A percentile compares a stretch with the other conserved stretches of the same genome.
Conservation (phyloP, 35 echinoderm and acorn worm species). For the Heliocidaris erythrogramma region DNA sequence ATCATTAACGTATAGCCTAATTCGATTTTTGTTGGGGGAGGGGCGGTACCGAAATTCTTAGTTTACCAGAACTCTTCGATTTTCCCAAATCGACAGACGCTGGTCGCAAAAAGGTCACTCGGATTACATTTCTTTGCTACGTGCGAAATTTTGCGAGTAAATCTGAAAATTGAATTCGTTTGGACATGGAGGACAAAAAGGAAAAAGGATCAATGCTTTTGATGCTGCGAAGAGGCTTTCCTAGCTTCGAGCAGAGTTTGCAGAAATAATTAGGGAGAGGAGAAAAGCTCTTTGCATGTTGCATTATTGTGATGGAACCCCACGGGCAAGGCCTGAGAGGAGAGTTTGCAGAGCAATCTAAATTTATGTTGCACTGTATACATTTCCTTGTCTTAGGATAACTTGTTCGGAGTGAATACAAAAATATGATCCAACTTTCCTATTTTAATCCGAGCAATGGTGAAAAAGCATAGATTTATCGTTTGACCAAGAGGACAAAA, state of each 20-base stretch:
- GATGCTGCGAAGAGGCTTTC: not conserved
- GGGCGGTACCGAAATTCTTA: not conserved
- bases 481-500: too few species aligned
- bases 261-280: not conserved
- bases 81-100: not conserved
- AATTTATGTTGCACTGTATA: too few species aligned
- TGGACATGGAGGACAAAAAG: not conserved
- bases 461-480: too few species aligned
- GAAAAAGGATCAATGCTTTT: not conserved
- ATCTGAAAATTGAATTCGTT: conserved; percentile 18
- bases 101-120: not conserved
- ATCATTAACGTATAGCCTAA: not conserved
- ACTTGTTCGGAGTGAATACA: too few species aligned
- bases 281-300: not conserved
- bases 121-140: not conserved
- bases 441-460: too few species aligned
- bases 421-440: too few species aligned
- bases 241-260: not conserved
- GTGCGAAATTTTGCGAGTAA: conserved; percentile 2
- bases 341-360: too few species aligned
- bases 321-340: not conserved
- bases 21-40: not conserved
- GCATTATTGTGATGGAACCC: not conserved
- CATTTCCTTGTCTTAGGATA: too few species aligned
- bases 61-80: not conserved